phyloP scores from a whole-genome alignment of 2,888 invertebrate species.

The Pyrocoelia pectoralis region DNA sequence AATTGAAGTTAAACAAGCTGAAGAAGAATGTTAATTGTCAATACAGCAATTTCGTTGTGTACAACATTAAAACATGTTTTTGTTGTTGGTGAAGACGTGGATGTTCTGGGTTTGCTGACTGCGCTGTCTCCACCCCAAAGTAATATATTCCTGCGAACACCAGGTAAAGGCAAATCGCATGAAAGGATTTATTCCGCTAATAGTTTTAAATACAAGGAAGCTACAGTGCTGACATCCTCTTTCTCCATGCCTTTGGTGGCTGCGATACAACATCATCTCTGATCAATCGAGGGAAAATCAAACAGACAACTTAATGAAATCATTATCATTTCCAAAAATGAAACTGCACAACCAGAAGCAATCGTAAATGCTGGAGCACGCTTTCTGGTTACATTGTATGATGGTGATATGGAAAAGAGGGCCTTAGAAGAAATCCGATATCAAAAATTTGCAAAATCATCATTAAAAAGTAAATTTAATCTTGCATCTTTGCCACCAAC shows the following conservation, averaged over 20 bases:
- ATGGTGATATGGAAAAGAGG: background rate
- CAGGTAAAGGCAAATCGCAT: conserved; percentile 17
- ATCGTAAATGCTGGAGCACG: background rate
- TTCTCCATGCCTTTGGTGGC: background rate
- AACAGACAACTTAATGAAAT: background rate
- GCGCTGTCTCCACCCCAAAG: conserved; percentile 20
- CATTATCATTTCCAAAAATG: background rate
- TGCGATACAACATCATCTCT: background rate
- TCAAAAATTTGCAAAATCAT: background rate
- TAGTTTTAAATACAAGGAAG: conserved; percentile 6
- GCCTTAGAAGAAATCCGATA: background rate
- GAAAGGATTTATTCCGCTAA: background rate
- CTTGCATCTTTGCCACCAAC: background rate
- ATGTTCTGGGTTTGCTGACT: conserved; percentile 42
- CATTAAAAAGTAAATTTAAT: background rate
- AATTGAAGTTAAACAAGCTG: conserved; percentile 31
- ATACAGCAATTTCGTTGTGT: conserved; percentile 31
- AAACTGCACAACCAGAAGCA: background rate
- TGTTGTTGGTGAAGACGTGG: conserved; percentile 39
- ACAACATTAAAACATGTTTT: conserved; percentile 23
- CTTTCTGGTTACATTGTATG: background rate
- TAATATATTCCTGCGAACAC: conserved; percentile 18
- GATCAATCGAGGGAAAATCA: background rate
- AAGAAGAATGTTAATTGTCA: conserved; percentile 36
- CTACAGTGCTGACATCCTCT: background rate